These are phyloP conservation scores for Megaleporinus macrocephalus DNA, from an alignment of 2,113 vertebrate genomes.

Conservation along the genomic window DNA sequence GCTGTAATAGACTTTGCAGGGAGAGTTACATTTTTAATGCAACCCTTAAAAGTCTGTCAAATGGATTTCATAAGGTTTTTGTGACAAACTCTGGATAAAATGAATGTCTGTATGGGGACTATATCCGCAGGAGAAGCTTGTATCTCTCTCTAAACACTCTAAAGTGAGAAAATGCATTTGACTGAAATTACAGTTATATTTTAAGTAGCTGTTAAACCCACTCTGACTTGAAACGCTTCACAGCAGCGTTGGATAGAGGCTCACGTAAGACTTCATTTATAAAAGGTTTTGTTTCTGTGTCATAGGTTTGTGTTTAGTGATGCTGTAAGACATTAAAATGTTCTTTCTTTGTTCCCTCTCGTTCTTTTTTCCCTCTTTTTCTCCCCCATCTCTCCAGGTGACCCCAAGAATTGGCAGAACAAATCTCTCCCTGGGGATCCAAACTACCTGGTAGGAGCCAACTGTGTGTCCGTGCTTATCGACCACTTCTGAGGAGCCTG, in stretches of 20 bases:
- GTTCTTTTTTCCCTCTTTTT: background rate
- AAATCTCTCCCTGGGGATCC: constrained; percentile 97
- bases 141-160: background rate
- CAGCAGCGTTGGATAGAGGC: background rate
- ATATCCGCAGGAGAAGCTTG: background rate
- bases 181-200: background rate
- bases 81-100: background rate
- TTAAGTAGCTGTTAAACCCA: background rate
- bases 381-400: constrained; percentile 78
- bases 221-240: background rate
- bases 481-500: constrained; percentile 92
- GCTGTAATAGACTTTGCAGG: background rate
- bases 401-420: constrained; percentile 99
- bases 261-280: background rate
- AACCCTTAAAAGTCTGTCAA: background rate
- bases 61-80: background rate
- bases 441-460: constrained; percentile 98
- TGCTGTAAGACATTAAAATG: background rate
- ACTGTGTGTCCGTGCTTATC: constrained; percentile 98
- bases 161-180: background rate
- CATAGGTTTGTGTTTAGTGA: background rate
- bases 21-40: background rate
- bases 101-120: background rate
- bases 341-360: background rate
- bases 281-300: background rate